A percentile compares a stretch with the other conserved stretches of the same genome.
Conservation (phyloP, 2,113 vertebrate genomes). For the Tachysurus fulvidraco region DNA sequence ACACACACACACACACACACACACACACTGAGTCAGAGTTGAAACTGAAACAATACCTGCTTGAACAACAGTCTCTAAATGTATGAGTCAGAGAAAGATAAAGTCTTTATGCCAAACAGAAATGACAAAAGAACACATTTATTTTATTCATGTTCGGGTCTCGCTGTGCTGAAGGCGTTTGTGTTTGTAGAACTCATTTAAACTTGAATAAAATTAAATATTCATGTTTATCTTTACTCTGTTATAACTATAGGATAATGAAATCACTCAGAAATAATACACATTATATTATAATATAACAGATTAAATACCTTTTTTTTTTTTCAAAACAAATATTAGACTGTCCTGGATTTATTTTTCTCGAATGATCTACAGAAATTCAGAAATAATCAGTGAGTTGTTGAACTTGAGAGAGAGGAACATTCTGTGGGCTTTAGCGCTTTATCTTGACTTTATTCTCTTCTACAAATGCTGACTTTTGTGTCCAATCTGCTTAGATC, state of each 20-base stretch:
- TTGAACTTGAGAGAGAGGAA: no score
- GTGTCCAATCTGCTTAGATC: no score
- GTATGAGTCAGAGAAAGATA: conserved; percentile 14
- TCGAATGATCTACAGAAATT: background rate
- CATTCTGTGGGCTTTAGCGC: no score
- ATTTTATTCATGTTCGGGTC: background rate
- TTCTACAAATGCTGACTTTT: no score
- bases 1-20: background rate
- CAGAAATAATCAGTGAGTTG: no score
- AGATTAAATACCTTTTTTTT: no score
- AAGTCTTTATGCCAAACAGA: background rate
- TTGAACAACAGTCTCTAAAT: background rate
- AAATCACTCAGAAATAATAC: background rate
- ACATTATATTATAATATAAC: no score
- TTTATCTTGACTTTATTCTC: no score
- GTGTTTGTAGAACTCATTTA: background rate
- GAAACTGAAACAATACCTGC: conserved; percentile 7
- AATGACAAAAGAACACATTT: background rate
- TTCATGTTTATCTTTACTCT: background rate
- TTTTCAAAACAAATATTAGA: no score
- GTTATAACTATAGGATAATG: background rate
- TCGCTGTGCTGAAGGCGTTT: background rate
- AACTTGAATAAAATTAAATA: background rate
- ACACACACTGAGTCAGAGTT: background rate
- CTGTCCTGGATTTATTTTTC: background rate